phyloP scores from a whole-genome alignment of 2,113 vertebrate species.

The Prinia subflava region DNA sequence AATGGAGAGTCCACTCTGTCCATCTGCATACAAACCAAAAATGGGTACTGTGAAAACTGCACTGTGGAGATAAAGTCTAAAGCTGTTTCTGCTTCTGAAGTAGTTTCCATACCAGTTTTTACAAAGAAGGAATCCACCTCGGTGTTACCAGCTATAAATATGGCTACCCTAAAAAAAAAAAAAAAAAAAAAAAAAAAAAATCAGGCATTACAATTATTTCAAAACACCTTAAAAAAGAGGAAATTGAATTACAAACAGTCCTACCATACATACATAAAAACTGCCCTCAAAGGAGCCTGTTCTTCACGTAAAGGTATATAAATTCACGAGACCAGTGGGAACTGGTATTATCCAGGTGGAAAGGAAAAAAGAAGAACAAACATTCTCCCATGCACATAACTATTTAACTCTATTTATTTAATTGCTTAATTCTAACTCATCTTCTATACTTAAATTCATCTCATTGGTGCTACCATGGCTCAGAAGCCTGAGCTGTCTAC shows the following conservation, averaged over 20 bases:
- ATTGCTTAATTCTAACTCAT: not conserved
- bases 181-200: too few species aligned
- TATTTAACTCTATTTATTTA: not conserved
- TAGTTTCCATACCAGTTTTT: conserved; percentile 84
- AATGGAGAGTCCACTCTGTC: conserved; percentile 84
- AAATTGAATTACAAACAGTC: not conserved
- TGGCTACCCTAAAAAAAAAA: conserved; percentile 79
- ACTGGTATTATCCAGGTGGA: not conserved
- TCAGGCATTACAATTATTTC: not conserved
- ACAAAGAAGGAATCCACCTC: conserved; percentile 89
- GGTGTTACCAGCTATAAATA: conserved; percentile 78
- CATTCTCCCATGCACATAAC: not conserved
- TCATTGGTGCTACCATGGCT: not conserved
- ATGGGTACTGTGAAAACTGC: conserved; percentile 96
- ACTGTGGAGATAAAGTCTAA: conserved; percentile 93
- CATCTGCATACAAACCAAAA: conserved; percentile 98
- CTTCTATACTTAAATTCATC: not conserved
- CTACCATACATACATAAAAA: not conserved
- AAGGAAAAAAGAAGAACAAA: not conserved
- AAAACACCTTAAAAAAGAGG: not conserved
- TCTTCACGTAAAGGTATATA: not conserved
- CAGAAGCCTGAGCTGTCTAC: not conserved
- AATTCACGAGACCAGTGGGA: not conserved
- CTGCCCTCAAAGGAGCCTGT: not conserved
- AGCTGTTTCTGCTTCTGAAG: conserved; percentile 80